These are phyloP conservation scores for Nezara viridula DNA, from an alignment of 2,888 invertebrate genomes.

Conservation along the genomic window DNA sequence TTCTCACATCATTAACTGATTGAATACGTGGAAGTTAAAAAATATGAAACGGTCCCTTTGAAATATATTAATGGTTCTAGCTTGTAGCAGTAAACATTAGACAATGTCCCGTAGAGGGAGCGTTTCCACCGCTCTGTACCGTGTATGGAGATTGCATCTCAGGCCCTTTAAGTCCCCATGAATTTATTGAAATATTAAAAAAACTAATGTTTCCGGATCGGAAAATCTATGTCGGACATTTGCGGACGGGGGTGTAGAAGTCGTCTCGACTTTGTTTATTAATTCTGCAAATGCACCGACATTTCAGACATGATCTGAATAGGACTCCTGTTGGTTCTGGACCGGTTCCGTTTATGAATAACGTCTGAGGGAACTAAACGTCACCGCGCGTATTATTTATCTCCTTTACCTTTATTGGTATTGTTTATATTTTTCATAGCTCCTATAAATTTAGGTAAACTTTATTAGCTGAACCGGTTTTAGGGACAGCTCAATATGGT, in stretches of 20 bases:
- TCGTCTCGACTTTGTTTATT: slow-evolving; percentile 13
- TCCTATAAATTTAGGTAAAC: background rate
- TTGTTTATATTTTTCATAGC: background rate
- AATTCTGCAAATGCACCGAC: slow-evolving; percentile 28
- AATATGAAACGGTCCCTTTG: background rate
- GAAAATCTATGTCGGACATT: slow-evolving; percentile 34
- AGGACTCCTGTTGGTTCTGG: slow-evolving; percentile 8
- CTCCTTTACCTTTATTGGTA: background rate
- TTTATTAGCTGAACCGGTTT: background rate
- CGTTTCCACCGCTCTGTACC: background rate
- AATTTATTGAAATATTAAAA: slow-evolving; percentile 37
- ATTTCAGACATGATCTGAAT: slow-evolving; percentile 32
- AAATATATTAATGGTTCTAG: background rate
- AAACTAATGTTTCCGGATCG: slow-evolving; percentile 36
- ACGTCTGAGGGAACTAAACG: background rate
- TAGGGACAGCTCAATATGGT: slow-evolving; percentile 42
- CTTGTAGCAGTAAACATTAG: slow-evolving; percentile 39
- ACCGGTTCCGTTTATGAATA: slow-evolving; percentile 53
- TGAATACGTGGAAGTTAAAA: background rate
- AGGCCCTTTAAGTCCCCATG: background rate
- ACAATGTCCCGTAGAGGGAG: background rate
- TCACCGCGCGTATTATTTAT: background rate
- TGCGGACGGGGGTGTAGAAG: background rate
- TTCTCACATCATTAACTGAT: slow-evolving; percentile 33
- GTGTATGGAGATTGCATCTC: background rate